Percentiles rank a stretch among this genome's conserved stretches.
phyloP scores from a whole-genome alignment of 2,797 vertebrate species.

The Oceanodroma leucorhoa region DNA sequence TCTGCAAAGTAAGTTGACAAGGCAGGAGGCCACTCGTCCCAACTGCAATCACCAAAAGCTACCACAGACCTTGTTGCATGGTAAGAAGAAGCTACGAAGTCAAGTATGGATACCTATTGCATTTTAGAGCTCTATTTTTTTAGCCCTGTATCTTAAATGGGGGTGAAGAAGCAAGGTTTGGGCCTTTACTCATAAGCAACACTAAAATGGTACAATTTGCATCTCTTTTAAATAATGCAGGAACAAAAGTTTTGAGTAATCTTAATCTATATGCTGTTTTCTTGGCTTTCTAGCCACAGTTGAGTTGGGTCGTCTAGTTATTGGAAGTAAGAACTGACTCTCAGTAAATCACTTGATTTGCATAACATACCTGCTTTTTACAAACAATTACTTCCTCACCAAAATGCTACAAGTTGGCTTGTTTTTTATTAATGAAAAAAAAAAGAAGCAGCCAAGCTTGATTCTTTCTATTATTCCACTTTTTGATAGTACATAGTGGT shows the following conservation, averaged over 20 bases:
- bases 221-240: conserved; percentile 45
- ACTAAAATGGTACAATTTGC: conserved; percentile 22
- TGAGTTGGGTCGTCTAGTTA: conserved; percentile 42
- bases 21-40: not conserved
- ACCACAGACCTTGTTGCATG: not conserved
- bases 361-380: conserved; percentile 55
- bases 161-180: not conserved
- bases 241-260: conserved; percentile 46
- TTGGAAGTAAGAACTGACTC: conserved; percentile 39
- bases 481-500: not conserved
- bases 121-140: not conserved
- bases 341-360: conserved; percentile 48
- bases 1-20: not conserved
- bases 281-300: conserved; percentile 44
- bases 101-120: not conserved
- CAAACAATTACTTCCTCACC: not conserved
- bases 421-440: not conserved
- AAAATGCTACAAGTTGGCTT: conserved; percentile 22
- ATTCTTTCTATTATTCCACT: not conserved
- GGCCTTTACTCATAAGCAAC: not conserved
- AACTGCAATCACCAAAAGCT: not conserved
- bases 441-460: not conserved
- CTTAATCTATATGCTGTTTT: conserved; percentile 51
- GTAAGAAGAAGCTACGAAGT: not conserved
- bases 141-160: not conserved